A percentile compares a stretch with the other conserved stretches of the same genome.
phyloP scores from a whole-genome alignment of 2,888 invertebrate species.

The Furcula furcula region DNA sequence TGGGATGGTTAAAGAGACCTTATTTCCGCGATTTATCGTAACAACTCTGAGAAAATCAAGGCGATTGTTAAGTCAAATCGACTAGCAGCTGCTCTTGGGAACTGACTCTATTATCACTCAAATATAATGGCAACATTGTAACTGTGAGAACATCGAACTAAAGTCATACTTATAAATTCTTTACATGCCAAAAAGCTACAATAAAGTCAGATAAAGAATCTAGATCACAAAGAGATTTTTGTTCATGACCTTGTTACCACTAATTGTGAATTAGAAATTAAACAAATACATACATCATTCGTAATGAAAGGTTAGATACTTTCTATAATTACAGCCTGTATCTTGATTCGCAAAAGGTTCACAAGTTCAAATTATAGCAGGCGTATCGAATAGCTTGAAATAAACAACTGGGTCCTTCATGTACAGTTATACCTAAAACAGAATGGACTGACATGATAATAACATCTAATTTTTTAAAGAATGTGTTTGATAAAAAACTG shows the following conservation, averaged over 20 bases:
- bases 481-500: conserved; percentile 23
- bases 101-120: conserved; percentile 48
- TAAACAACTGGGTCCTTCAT: conserved; percentile 13
- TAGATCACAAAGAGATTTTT: conserved; percentile 32
- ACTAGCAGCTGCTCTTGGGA: conserved; percentile 49
- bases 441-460: conserved; percentile 30
- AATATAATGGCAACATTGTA: conserved; percentile 32
- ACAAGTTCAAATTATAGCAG: conserved; percentile 39
- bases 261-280: conserved; percentile 29
- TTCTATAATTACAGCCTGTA: conserved; percentile 28
- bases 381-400: conserved; percentile 23
- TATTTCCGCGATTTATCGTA: conserved; percentile 54
- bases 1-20: conserved; percentile 35
- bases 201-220: conserved; percentile 29
- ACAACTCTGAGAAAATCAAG: conserved; percentile 55
- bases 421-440: conserved; percentile 28
- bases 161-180: conserved; percentile 36
- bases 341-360: conserved; percentile 38
- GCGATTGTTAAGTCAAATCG: conserved; percentile 65
- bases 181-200: conserved; percentile 23
- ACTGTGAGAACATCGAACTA: conserved; percentile 53
- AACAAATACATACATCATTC: conserved; percentile 33
- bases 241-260: conserved; percentile 33
- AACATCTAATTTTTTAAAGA: conserved; percentile 20
- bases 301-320: conserved; percentile 28